Base-by-base conservation (phyloP, 2,888 invertebrate genomes). In the Bembecia ichneumoniformis region DNA sequence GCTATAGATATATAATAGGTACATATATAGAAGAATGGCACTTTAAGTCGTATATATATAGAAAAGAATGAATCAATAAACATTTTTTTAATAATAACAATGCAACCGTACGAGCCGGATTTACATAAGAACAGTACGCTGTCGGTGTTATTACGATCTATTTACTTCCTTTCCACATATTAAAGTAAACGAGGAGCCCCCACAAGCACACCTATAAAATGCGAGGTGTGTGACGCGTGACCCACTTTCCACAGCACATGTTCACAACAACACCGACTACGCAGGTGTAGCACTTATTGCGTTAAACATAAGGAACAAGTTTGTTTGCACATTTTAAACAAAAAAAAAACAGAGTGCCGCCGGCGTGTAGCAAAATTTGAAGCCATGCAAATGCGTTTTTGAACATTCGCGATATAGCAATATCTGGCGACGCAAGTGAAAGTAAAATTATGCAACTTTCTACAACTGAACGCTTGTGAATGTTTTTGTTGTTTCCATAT, bases 361-460 rank as follows among this genome's bases (percentile, higher is more conserved):
- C 66, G 69, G 68, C 64, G 62, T 61, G 59, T 59, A 67, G 64
- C 66, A 69, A 73, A 68, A 74, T 69, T 64, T 66, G 58, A 68
- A 67, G 71, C 66, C 66, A 77, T 78, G 82, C 73, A 78, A 79
- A 82, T 76, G 63, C 63, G 63, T 57, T 67, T 77, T 77, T 65
- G 71, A 80, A 77, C 72, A 70, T 70, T 71, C 64, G 74, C 77
- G 74, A 78, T 74, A 72, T 67, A 63, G 65, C 79, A 74, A 80
- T 75, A 81, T 77, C 59, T 64, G 65, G 56, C 62, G 58, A 54
- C 63, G 63, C 64, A 62, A 81, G 84, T 81, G 84, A 87, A 87
- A 84, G 87, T 82, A 63, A 77, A 74, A 78, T 87, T 84, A 87
- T 76, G 87, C 82, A 87, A 87, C 83, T 86, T 84, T 86, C 84